phyloP scores from a whole-genome alignment of 2,797 vertebrate genomes.

The Nannoperca australis region DNA sequence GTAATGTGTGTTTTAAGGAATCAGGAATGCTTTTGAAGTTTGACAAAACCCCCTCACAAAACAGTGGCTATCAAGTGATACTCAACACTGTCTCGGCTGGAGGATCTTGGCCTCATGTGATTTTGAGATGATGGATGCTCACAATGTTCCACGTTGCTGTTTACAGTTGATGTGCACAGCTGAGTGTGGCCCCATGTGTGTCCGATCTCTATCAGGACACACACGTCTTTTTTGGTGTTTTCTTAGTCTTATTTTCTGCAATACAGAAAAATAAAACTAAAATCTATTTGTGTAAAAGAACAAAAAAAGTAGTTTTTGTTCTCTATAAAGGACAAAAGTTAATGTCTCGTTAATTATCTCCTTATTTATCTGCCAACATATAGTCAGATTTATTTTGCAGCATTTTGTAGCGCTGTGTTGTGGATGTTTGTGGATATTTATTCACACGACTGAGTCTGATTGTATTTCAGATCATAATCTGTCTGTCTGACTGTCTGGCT shows the following conservation, averaged over 20 bases:
- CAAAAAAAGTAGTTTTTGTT: background rate
- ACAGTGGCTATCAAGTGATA: slow-evolving; percentile 47
- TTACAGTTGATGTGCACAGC: slow-evolving; percentile 29
- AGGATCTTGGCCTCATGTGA: slow-evolving; percentile 35
- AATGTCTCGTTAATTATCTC: background rate
- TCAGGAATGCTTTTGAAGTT: slow-evolving; percentile 85
- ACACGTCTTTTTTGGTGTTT: slow-evolving; percentile 7
- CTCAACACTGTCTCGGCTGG: slow-evolving; percentile 55
- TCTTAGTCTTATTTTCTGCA: background rate
- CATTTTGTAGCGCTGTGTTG: background rate
- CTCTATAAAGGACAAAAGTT: background rate
- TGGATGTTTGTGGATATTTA: background rate
- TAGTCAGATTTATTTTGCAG: background rate
- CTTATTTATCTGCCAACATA: background rate
- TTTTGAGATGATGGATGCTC: slow-evolving; percentile 45
- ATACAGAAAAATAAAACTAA: background rate
- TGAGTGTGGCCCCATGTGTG: slow-evolving; percentile 22
- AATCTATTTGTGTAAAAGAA: background rate
- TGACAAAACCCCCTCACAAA: slow-evolving; percentile 54
- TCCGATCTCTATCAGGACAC: slow-evolving; percentile 22
- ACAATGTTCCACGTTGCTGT: slow-evolving; percentile 31
- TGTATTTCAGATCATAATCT: slow-evolving; percentile 50
- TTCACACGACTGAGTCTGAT: slow-evolving; percentile 17
- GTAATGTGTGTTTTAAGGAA: slow-evolving; percentile 50
- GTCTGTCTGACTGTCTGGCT: slow-evolving; percentile 42